These are phyloP conservation scores for Cyclina sinensis DNA, from an alignment of 1,140 invertebrate genomes.

Conservation along the genomic window DNA sequence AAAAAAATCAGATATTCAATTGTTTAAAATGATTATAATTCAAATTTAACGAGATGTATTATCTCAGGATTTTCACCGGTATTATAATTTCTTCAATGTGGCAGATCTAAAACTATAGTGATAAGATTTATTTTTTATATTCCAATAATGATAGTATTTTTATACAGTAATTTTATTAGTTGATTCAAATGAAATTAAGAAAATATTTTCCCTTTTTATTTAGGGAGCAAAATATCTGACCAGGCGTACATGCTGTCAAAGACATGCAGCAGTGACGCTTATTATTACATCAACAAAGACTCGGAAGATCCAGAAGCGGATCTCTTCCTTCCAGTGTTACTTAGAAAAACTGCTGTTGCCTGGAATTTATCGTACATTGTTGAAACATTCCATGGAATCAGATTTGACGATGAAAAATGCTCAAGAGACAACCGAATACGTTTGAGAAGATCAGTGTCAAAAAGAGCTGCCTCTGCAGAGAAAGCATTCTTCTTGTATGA, in stretches of 20 bases:
- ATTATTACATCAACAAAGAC: slow-evolving; percentile 76
- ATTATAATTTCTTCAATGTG: too few relatives aligned
- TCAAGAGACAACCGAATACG: slow-evolving; percentile 75
- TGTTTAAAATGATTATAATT: too few relatives aligned
- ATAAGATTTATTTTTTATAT: too few relatives aligned
- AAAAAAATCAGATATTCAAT: too few relatives aligned
- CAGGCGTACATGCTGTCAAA: slow-evolving; percentile 77
- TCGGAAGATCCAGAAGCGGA: slow-evolving; percentile 71
- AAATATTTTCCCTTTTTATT: too few relatives aligned
- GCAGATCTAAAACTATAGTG: too few relatives aligned
- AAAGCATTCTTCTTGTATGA: slow-evolving; percentile 79
- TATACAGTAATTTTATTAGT: too few relatives aligned
- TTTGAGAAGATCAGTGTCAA: slow-evolving; percentile 12
- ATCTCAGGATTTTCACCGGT: too few relatives aligned
- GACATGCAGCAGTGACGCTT: slow-evolving; percentile 79
- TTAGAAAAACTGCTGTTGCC: slow-evolving; percentile 78
- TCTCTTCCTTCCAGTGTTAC: slow-evolving; percentile 78
- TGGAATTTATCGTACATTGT: slow-evolving; percentile 76
- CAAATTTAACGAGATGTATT: too few relatives aligned
- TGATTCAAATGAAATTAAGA: too few relatives aligned
- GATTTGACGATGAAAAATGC: slow-evolving; percentile 70
- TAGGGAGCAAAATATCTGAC: slow-evolving; percentile 75
- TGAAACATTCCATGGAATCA: slow-evolving; percentile 68
- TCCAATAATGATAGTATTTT: too few relatives aligned
- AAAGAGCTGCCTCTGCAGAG: neutral